Evolutionary conservation across 2,888 invertebrate genomes (phyloP), one percentile per base, ranked within the genome.

Genomic region (Tigriopus californicus): DNA sequence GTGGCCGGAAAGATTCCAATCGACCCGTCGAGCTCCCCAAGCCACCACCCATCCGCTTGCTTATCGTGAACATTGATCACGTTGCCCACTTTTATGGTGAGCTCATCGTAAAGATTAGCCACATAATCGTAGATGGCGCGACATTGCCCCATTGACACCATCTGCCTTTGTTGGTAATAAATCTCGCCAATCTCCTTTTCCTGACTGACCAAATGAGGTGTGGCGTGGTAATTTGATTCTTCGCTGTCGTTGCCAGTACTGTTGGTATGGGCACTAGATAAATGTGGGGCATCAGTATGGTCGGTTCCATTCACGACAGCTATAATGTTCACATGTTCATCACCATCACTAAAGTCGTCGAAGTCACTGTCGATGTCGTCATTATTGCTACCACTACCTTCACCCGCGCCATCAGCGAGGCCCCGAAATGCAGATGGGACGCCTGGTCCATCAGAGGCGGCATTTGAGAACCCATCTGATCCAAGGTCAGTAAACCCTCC

Each of bases 11-110:
- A 92, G 65, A 90, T 89, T 25, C 92, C 92, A 62, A 85, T 81
- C 63, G 79, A 78, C 48, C 90, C 87, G 67, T 81, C 80, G 61
- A 89, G 76, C 66, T 90, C 87, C 2, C 91, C 92, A 61, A 87
- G 77, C 91, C 91, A 92, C 92, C 92, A 92, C 42, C 89, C 91
- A 67, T 90, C 89, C 41, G 84, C 85, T 70, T 89, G 88, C 68
- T 91, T 90, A 66, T 85, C 82, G 69, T 86, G 87, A 42, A 92
- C 83, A 65, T 82, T 83, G 65, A 92, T 85, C 53, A 87, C 74
- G 70, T 92, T 90, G 64, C 91, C 85, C 70, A 80, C 79, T 64
- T 75, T 74, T 62, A 85, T 73, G 61, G 79, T 82, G 48, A 92
- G 78, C 70, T 92, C 91, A 72, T 91, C 91, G 66, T 84, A 81